These are phyloP conservation scores for Chymomyza amoena DNA, from an alignment of 2,888 invertebrate species.

Conservation along the genomic window DNA sequence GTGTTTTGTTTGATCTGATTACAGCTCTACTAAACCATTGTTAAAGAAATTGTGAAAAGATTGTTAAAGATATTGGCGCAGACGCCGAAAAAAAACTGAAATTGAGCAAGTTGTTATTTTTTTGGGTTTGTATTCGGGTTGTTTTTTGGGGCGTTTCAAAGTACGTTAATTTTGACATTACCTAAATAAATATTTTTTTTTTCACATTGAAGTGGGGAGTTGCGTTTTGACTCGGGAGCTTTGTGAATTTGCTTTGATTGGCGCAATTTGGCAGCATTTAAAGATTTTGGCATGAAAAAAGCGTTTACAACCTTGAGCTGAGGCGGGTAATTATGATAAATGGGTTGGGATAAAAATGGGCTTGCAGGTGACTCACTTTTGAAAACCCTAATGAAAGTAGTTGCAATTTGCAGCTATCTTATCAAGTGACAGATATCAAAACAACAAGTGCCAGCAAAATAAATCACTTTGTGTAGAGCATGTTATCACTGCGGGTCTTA, in stretches of 20 bases:
- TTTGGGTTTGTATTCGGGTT: neutral
- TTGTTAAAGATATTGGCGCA: slow-evolving; percentile 16
- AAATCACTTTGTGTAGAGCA: neutral
- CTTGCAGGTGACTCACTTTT: neutral
- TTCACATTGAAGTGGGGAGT: slow-evolving; percentile 29
- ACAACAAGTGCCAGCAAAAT: neutral
- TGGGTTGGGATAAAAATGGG: slow-evolving; percentile 16
- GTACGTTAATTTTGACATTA: slow-evolving; percentile 37
- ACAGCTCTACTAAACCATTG: slow-evolving; percentile 18
- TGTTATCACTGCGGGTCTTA: neutral
- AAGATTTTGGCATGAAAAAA: slow-evolving; percentile 20
- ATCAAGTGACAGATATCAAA: neutral
- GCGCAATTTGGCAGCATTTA: slow-evolving; percentile 30
- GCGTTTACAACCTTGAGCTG: slow-evolving; percentile 18
- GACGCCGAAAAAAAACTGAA: slow-evolving; percentile 19
- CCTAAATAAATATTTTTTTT: neutral
- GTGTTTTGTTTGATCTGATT: slow-evolving; percentile 6
- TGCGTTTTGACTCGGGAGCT: slow-evolving; percentile 20
- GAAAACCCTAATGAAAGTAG: neutral
- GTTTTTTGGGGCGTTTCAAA: slow-evolving; percentile 30
- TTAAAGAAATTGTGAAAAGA: slow-evolving; percentile 36
- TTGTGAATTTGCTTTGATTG: slow-evolving; percentile 22
- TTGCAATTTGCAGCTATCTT: neutral
- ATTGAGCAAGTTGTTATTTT: slow-evolving; percentile 38
- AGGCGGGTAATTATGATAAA: slow-evolving; percentile 53